Evolutionary conservation across 2,888 invertebrate species (phyloP), one percentile per base, ranked within the genome.

Genomic region (Dione vanillae): DNA sequence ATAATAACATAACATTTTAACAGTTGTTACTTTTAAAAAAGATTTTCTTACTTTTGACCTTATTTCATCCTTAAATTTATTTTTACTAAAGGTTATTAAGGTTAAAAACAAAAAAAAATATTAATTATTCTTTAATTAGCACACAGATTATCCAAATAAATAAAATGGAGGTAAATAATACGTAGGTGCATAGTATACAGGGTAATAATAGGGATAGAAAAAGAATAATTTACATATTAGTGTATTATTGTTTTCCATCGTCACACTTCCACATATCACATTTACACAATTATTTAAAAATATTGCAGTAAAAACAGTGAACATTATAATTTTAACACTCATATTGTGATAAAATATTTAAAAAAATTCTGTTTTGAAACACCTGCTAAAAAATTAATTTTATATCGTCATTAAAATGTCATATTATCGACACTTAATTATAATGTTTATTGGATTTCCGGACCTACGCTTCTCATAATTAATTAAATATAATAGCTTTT

Each of bases 141-240:
- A 51, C 41, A 43, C 14, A 61, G 14, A 19, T 67, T 51, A 61
- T 10, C 72, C 75, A 27, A 74, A 41, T 35, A 54, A 27, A 69
- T 73, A 68, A 58, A 66, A 69, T 20, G 68, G 12, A 19, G 70
- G 67, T 35, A 65, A 0, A 67, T 73, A 74, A 52, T 73, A 75
- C 0, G 16, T 5, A 37, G 73, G 70, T 12, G 67, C 52, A 65
- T 70, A 72, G 69, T 74, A 74, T 35, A 74, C 56, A 20, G 75
- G 75, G 12, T 54, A 54, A 19, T 54, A 65, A 43, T 41, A 43
- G 11, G 61, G 61, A 61, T 61, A 61, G n/a, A 45, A 35, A 9
- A 56, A 40, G 5, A 45, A 45, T 45, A 65, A 1, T 16, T 43
- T 2, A 56, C 2, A 10, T 1, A 11, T n/a, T n/a, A n/a, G 45